A percentile compares a stretch with the other conserved stretches of the same genome.
phyloP scores from a whole-genome alignment of 1,140 invertebrate species.

The Leptonema lineaticorne region DNA sequence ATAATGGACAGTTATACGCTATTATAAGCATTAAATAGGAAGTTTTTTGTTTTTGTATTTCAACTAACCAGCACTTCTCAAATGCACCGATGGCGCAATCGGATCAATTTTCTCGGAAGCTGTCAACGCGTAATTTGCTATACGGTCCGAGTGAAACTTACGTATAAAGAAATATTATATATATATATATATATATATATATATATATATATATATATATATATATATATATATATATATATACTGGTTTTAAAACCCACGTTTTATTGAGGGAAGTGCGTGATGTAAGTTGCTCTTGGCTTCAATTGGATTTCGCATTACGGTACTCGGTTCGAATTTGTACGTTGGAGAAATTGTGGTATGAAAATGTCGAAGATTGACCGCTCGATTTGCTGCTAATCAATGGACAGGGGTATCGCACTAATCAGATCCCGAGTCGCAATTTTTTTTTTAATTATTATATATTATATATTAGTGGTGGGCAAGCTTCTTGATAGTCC shows the following conservation, averaged over 20 bases:
- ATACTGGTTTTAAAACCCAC: slow-evolving; percentile 29
- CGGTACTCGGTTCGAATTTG: slow-evolving; percentile 24
- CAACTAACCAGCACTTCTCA: too few relatives aligned
- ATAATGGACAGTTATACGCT: too few relatives aligned
- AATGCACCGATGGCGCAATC: too few relatives aligned
- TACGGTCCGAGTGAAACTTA: too few relatives aligned
- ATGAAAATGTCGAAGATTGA: slow-evolving; percentile 26
- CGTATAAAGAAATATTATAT: too few relatives aligned
- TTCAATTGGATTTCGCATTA: not conserved
- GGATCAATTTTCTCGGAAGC: not conserved
- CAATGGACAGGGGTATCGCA: slow-evolving; percentile 32
- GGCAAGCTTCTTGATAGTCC: too few relatives aligned
- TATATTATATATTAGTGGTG: not conserved
- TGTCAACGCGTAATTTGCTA: not conserved
- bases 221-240: not conserved
- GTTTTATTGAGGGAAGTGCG: slow-evolving; percentile 30
- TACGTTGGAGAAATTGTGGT: slow-evolving; percentile 20
- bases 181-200: not conserved
- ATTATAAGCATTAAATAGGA: too few relatives aligned
- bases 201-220: not conserved
- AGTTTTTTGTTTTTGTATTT: too few relatives aligned
- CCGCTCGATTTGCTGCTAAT: slow-evolving; percentile 1
- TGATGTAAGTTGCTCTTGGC: slow-evolving; percentile 15
- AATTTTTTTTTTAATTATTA: not conserved
- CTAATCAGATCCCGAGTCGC: slow-evolving; percentile 24